phyloP scores from a whole-genome alignment of 2,888 invertebrate species.

The Shargacucullia verbasci region DNA sequence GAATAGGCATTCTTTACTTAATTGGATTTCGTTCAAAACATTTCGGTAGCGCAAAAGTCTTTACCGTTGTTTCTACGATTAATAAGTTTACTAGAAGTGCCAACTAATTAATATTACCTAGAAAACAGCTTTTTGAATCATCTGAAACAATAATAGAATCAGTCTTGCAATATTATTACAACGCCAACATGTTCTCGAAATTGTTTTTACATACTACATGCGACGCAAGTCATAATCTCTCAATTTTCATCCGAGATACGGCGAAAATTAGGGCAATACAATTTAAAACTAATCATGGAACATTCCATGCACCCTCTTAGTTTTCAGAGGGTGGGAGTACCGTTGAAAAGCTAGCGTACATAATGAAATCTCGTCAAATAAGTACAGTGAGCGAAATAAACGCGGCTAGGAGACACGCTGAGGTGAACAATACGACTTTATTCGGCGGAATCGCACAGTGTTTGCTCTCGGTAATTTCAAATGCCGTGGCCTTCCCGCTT shows the following conservation, averaged over 20 bases:
- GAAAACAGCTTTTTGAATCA: background rate
- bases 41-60: slow-evolving; percentile 8
- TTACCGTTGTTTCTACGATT: slow-evolving; percentile 7
- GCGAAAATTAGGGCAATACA: slow-evolving; percentile 59
- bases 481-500: slow-evolving; percentile 49
- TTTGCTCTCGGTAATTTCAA: slow-evolving; percentile 71
- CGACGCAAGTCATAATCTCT: slow-evolving; percentile 44
- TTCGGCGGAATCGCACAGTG: slow-evolving; percentile 58
- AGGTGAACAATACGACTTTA: slow-evolving; percentile 61
- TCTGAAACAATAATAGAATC: background rate
- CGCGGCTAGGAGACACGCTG: slow-evolving; percentile 46
- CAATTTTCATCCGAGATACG: slow-evolving; percentile 47
- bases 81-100: background rate
- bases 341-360: slow-evolving; percentile 69
- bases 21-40: slow-evolving; percentile 33
- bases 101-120: background rate
- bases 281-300: slow-evolving; percentile 64
- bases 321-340: slow-evolving; percentile 29
- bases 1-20: slow-evolving; percentile 35
- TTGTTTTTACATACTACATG: slow-evolving; percentile 39
- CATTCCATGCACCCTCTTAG: slow-evolving; percentile 49
- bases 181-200: slow-evolving; percentile 19
- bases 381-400: slow-evolving; percentile 68
- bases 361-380: slow-evolving; percentile 75
- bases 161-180: background rate